Evolutionary conservation across 2,113 vertebrate species (phyloP).

Genomic region (Ammodytes dubius): DNA sequence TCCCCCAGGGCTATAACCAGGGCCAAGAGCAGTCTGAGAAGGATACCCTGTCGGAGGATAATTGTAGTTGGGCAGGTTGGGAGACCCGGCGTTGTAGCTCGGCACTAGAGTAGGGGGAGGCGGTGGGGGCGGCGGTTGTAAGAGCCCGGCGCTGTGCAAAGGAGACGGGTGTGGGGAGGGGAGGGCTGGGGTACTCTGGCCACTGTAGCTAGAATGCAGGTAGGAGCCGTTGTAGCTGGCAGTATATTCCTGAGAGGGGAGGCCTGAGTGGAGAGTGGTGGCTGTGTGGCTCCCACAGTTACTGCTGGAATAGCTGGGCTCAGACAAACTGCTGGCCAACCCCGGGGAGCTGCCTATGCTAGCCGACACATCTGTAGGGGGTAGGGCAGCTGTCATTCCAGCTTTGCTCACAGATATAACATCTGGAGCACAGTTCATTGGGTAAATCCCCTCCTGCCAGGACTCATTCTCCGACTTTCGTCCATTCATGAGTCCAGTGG

Average conservation of each 20-base stretch:
- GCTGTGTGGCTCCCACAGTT: slow-evolving; percentile 96
- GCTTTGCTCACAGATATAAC: slow-evolving; percentile 95
- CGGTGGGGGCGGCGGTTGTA: slow-evolving; percentile 92
- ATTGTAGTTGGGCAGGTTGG: slow-evolving; percentile 95
- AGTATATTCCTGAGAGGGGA: slow-evolving; percentile 98
- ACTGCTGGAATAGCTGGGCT: slow-evolving; percentile 95
- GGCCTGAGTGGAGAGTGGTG: slow-evolving; percentile 93
- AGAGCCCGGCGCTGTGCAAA: slow-evolving; percentile 94
- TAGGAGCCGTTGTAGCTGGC: slow-evolving; percentile 96
- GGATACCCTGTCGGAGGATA: slow-evolving; percentile 95
- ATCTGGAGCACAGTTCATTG: slow-evolving; percentile 97
- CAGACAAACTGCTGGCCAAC: slow-evolving; percentile 94
- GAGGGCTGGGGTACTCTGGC: slow-evolving; percentile 93
- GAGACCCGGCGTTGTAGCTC: slow-evolving; percentile 93
- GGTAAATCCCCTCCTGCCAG: slow-evolving; percentile 98
- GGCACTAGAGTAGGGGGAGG: slow-evolving; percentile 92
- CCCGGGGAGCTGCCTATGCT: slow-evolving; percentile 96
- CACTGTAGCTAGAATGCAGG: slow-evolving; percentile 94
- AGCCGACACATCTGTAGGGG: slow-evolving; percentile 93
- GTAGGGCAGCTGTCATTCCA: slow-evolving; percentile 93
- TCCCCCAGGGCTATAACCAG: slow-evolving; percentile 94
- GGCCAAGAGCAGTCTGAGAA: slow-evolving; percentile 93
- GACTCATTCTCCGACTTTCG: slow-evolving; percentile 96
- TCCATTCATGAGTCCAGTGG: slow-evolving; percentile 92
- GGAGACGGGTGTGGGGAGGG: slow-evolving; percentile 97